A percentile compares a stretch with the other conserved stretches of the same genome.
Conservation (phyloP, 2,113 vertebrate genomes). For the Brienomyrus longianalis region DNA sequence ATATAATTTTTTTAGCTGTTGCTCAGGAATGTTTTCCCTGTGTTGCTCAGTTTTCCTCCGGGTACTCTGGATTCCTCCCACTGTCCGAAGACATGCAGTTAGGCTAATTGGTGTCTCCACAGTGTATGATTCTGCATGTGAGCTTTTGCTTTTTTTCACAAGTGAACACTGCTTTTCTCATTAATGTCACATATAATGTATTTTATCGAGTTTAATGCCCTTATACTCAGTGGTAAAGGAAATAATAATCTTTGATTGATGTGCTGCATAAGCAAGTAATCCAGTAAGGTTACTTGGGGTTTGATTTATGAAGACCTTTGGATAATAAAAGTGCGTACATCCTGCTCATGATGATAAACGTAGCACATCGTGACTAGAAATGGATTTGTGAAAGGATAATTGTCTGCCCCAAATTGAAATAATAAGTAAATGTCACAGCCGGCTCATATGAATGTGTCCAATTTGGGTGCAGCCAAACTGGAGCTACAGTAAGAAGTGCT, state of each 20-base stretch:
- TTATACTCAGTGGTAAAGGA: not conserved
- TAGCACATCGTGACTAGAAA: not conserved
- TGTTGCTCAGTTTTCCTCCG: not conserved
- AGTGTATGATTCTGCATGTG: not conserved
- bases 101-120: not conserved
- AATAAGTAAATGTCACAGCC: not conserved
- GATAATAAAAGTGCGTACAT: not conserved
- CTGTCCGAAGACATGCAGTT: not conserved
- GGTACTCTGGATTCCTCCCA: not conserved
- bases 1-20: not conserved
- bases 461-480: not conserved
- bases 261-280: not conserved
- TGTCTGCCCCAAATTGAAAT: not conserved
- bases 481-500: not conserved
- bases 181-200: not conserved
- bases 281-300: not conserved
- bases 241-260: not conserved
- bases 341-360: not conserved
- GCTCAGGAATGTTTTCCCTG: not conserved
- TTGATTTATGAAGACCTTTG: not conserved
- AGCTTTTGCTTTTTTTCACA: not conserved
- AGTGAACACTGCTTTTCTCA: not conserved
- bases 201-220: constrained; percentile 1
- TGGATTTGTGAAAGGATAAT: constrained; percentile 2
- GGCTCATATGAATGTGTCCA: not conserved